Conservation (phyloP, 2,888 invertebrate species). For the Acleris literana region DNA sequence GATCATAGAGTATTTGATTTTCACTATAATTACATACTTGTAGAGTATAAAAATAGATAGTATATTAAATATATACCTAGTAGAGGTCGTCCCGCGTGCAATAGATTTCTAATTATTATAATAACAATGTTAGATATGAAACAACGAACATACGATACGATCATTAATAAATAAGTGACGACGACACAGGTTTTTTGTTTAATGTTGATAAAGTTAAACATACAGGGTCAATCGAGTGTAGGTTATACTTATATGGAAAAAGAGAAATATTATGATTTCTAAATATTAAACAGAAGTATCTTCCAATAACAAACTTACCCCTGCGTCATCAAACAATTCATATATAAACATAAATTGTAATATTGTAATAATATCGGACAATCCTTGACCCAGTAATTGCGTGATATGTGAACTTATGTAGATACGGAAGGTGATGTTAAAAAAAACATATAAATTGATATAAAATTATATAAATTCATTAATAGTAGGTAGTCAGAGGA, state of each 20-base stretch:
- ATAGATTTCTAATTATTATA: too few relatives aligned
- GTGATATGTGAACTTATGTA: constrained; percentile 39
- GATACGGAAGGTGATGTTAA: constrained; percentile 29
- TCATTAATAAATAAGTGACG: not conserved
- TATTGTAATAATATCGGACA: constrained; percentile 16
- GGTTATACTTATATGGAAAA: constrained; percentile 9
- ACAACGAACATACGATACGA: not conserved
- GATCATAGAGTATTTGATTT: too few relatives aligned
- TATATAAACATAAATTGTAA: constrained; percentile 4
- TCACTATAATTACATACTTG: too few relatives aligned
- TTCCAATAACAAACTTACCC: not conserved
- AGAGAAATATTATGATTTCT: not conserved
- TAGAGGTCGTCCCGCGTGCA: too few relatives aligned
- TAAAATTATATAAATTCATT: constrained; percentile 1
- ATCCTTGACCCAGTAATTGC: constrained; percentile 53
- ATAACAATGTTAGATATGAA: not conserved
- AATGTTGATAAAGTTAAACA: constrained; percentile 4
- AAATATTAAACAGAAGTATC: constrained; percentile 18
- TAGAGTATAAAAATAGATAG: too few relatives aligned
- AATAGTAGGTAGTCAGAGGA: constrained; percentile 22
- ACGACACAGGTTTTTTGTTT: not conserved
- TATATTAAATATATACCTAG: too few relatives aligned
- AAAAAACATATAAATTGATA: constrained; percentile 2
- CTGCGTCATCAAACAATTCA: constrained; percentile 21
- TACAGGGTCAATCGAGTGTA: constrained; percentile 3